A percentile compares a stretch with the other conserved stretches of the same genome.
phyloP scores from a whole-genome alignment of 2,113 vertebrate species.

The Myotis yumanensis region DNA sequence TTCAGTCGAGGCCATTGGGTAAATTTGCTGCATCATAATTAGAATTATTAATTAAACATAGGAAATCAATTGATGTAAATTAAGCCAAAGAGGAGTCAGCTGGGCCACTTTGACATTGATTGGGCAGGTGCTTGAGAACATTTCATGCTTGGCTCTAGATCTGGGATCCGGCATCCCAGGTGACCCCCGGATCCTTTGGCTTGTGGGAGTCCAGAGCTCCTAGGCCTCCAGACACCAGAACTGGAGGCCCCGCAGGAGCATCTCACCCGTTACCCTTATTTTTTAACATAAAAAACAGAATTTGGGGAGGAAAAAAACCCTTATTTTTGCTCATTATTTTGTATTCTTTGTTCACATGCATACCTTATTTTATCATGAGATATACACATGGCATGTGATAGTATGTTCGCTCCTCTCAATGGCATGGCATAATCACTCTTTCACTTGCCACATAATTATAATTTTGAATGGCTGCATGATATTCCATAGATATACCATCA shows the following conservation, averaged over 20 bases:
- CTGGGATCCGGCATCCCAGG: slow-evolving; percentile 14
- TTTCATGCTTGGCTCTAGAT: neutral
- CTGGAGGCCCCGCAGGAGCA: neutral
- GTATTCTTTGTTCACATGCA: neutral
- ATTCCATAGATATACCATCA: neutral
- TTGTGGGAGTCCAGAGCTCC: too few species aligned
- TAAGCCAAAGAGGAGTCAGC: slow-evolving; percentile 87
- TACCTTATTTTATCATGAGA: neutral
- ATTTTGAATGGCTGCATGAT: slow-evolving; percentile 4
- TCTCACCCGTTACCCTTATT: neutral
- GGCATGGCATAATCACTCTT: neutral
- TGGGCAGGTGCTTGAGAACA: slow-evolving; percentile 70
- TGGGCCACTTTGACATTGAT: slow-evolving; percentile 90
- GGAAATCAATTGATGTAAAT: slow-evolving; percentile 99
- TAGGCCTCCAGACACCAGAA: neutral
- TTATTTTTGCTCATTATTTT: neutral
- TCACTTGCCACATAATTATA: neutral
- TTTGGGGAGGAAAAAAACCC: neutral
- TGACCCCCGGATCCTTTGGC: neutral
- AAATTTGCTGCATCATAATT: slow-evolving; percentile 98
- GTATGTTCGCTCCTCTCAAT: neutral
- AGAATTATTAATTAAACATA: slow-evolving; percentile 99
- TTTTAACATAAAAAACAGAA: slow-evolving; percentile 12
- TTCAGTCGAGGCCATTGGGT: slow-evolving; percentile 87
- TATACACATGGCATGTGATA: neutral